A percentile compares a stretch with the other conserved stretches of the same genome.
Conservation (phyloP, 1,140 invertebrate genomes). For the Drosophila nannoptera region DNA sequence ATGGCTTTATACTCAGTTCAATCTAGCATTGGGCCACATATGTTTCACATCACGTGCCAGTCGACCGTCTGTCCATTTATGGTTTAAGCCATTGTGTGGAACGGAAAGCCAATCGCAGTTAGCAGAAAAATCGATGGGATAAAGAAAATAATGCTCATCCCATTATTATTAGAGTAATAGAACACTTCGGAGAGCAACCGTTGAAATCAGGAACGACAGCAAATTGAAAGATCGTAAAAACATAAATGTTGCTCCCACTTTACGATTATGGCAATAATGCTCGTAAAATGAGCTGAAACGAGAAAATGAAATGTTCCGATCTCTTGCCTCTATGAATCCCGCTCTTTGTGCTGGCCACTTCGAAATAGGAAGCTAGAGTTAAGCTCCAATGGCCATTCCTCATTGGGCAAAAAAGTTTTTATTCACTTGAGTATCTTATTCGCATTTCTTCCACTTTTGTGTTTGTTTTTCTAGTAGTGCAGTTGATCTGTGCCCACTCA, state of each 20-base stretch:
- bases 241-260: conserved; percentile 22
- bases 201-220: conserved; percentile 22
- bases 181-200: conserved; percentile 33
- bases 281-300: conserved; percentile 7
- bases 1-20: conserved; percentile 1
- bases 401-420: too few species aligned
- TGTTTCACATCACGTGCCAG: conserved; percentile 60
- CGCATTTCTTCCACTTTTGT: too few species aligned
- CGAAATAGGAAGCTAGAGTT: too few species aligned
- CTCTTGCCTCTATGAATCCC: conserved; percentile 3
- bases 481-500: too few species aligned
- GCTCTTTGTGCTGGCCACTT: neutral
- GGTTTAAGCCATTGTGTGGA: conserved; percentile 1
- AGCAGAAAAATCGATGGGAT: conserved; percentile 25
- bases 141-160: conserved; percentile 21
- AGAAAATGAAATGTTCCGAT: neutral
- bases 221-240: conserved; percentile 44
- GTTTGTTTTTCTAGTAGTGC: too few species aligned
- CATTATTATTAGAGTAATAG: conserved; percentile 33
- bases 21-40: conserved; percentile 35
- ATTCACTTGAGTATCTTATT: too few species aligned
- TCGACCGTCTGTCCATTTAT: conserved; percentile 18
- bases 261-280: conserved; percentile 25
- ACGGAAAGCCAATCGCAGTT: neutral
- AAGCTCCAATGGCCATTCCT: too few species aligned